Evolutionary conservation across 2,797 vertebrate genomes (phyloP).

Genomic region (Danio tinwini): DNA sequence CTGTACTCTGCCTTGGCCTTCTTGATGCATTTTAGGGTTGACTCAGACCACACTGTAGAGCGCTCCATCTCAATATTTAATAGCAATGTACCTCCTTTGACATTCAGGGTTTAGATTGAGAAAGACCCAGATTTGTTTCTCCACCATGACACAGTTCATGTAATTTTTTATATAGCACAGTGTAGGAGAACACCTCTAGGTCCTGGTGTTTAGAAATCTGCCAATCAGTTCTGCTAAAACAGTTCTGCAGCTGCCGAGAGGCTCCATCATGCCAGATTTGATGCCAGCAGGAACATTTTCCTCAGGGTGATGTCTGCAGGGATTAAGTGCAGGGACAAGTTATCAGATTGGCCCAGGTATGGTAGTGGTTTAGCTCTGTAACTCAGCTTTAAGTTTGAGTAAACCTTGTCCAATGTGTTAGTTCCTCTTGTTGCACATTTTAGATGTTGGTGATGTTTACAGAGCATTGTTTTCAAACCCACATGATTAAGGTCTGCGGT

Average conservation of each 20-base stretch:
- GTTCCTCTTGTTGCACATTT: conserved; percentile 8
- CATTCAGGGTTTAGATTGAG: conserved; percentile 4
- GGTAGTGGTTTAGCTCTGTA: conserved; percentile 18
- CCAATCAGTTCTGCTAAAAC: conserved; percentile 25
- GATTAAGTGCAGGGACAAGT: conserved; percentile 24
- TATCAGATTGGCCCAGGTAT: conserved; percentile 27
- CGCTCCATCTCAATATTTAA: neutral
- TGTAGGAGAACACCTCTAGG: conserved; percentile 21
- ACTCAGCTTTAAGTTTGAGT: conserved; percentile 16
- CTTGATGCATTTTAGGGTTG: neutral
- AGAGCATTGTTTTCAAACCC: neutral
- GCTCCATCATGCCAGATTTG: neutral
- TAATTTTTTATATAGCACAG: conserved; percentile 42
- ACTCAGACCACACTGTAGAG: neutral
- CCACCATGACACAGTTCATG: conserved; percentile 33
- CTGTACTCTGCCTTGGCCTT: neutral
- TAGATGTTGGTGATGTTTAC: neutral
- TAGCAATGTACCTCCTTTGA: neutral
- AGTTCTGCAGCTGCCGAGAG: conserved; percentile 36
- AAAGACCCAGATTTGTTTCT: neutral
- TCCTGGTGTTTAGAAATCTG: conserved; percentile 23
- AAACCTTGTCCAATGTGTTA: neutral
- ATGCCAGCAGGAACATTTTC: neutral
- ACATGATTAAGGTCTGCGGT: no score
- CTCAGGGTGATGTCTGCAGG: conserved; percentile 19